Conservation (phyloP, 2,888 invertebrate species). For the Caenorhabditis macrosperma region DNA sequence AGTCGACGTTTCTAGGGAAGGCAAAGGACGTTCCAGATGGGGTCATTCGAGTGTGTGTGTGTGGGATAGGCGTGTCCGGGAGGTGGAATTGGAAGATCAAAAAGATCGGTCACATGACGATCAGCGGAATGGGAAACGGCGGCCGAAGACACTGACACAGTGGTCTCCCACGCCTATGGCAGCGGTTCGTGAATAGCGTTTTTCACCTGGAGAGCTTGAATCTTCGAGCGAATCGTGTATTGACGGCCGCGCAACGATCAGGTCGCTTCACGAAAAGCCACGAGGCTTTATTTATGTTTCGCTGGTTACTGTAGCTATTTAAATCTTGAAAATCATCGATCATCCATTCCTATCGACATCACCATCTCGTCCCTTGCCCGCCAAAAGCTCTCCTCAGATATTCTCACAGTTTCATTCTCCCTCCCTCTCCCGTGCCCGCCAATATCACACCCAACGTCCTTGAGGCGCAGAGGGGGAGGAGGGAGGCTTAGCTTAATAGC, state of each 20-base stretch:
- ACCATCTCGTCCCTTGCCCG: not conserved
- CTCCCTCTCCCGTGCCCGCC: not conserved
- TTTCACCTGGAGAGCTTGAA: too few species aligned
- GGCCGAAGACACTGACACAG: too few species aligned
- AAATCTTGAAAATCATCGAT: too few species aligned
- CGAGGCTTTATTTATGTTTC: too few species aligned
- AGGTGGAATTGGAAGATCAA: not conserved
- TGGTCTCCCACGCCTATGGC: too few species aligned
- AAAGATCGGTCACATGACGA: not conserved
- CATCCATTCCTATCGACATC: too few species aligned
- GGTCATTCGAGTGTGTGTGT: not conserved
- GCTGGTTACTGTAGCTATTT: too few species aligned
- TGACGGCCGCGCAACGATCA: too few species aligned
- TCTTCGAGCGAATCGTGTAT: too few species aligned
- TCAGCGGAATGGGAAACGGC: not conserved
- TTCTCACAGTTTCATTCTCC: constrained; percentile 9
- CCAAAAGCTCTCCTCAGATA: not conserved
- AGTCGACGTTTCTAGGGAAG: not conserved
- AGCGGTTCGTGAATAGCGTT: too few species aligned
- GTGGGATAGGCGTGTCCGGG: not conserved
- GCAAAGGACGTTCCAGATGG: not conserved
- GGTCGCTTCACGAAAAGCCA: too few species aligned
- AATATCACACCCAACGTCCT: constrained; percentile 1
- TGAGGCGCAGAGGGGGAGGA: not conserved
- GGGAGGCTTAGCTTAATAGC: constrained; percentile 42